phyloP scores from a whole-genome alignment of 2,888 invertebrate genomes.

The Cyrtodaria siliqua region DNA sequence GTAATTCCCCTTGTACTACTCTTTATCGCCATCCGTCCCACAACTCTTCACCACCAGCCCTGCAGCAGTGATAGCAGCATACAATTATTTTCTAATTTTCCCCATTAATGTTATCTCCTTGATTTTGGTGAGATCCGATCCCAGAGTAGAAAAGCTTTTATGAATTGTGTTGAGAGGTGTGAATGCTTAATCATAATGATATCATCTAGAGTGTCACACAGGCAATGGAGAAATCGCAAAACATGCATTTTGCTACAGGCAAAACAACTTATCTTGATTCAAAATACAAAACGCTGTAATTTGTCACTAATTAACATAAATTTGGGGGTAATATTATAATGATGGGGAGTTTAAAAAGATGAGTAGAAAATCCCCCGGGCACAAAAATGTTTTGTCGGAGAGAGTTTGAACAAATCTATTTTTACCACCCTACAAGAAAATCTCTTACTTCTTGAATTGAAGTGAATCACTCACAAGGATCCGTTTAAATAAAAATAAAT shows the following conservation, averaged over 20 bases:
- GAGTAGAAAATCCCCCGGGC: constrained; percentile 22
- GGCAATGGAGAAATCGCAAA: constrained; percentile 2
- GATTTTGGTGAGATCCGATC: constrained; percentile 55
- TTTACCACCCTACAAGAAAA: too few relatives aligned
- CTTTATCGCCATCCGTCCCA: background rate
- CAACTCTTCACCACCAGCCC: too few relatives aligned
- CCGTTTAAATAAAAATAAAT: too few relatives aligned
- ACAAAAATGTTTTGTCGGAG: background rate
- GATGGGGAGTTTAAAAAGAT: constrained; percentile 33
- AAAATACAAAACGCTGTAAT: constrained; percentile 66
- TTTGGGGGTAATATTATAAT: constrained; percentile 48
- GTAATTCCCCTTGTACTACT: constrained; percentile 1
- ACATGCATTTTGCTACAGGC: constrained; percentile 30
- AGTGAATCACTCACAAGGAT: too few relatives aligned
- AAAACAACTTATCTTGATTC: constrained; percentile 58
- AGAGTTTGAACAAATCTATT: too few relatives aligned
- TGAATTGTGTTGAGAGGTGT: constrained; percentile 35
- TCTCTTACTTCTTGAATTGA: too few relatives aligned
- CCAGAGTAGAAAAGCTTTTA: constrained; percentile 26
- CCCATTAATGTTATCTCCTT: constrained; percentile 53
- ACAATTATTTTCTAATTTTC: constrained; percentile 59
- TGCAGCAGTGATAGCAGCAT: constrained; percentile 1
- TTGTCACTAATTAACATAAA: constrained; percentile 69
- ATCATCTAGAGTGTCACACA: constrained; percentile 33
- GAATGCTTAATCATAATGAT: constrained; percentile 47